Evolutionary conservation across 2,797 vertebrate species (phyloP).

Genomic region (Hyperoplus immaculatus): DNA sequence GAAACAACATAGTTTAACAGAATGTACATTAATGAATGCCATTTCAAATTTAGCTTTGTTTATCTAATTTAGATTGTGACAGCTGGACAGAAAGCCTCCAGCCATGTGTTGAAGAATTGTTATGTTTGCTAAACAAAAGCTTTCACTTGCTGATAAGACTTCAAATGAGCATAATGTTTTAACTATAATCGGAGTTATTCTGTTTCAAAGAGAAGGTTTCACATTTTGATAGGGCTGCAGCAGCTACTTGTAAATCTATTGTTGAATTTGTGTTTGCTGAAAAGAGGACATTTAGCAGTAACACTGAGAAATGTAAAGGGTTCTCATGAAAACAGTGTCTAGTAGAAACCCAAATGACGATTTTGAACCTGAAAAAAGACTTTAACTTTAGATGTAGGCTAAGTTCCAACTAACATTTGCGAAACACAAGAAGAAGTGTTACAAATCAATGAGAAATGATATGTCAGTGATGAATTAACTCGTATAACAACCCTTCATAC

Average conservation of each 20-base stretch:
- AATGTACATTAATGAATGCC: too few species aligned
- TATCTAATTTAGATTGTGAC: background rate
- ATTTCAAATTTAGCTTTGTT: too few species aligned
- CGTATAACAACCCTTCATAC: constrained; percentile 16
- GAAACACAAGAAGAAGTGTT: background rate
- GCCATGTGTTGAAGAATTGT: background rate
- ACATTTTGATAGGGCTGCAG: background rate
- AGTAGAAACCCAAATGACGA: too few species aligned
- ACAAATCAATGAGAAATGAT: constrained; percentile 27
- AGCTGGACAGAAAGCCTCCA: background rate
- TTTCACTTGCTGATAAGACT: too few species aligned
- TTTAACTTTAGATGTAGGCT: background rate
- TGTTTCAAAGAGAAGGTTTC: background rate
- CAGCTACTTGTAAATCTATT: background rate
- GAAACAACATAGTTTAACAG: too few species aligned
- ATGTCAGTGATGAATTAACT: constrained; percentile 26
- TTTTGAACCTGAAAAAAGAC: background rate
- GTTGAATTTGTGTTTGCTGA: background rate
- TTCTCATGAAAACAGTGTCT: too few species aligned
- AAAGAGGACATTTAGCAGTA: too few species aligned
- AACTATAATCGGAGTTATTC: background rate
- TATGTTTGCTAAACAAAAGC: background rate
- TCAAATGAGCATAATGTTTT: background rate
- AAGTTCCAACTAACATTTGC: background rate
- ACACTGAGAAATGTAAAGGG: too few species aligned